Conservation (phyloP, 2,888 invertebrate genomes). For the Mythimna pallens region DNA sequence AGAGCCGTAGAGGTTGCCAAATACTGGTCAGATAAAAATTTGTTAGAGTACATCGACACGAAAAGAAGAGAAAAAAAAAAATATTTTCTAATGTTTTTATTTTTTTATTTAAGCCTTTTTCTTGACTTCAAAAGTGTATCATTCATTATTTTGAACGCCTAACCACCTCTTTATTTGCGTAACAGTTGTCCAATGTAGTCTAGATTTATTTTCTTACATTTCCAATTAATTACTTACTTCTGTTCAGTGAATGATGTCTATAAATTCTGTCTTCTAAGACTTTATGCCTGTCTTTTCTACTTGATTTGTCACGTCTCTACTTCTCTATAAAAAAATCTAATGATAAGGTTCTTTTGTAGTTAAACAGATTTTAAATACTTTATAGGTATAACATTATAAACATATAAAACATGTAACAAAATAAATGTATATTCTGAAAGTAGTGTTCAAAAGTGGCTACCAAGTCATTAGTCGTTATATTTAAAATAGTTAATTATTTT, state of each 20-base stretch:
- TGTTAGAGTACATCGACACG: too few species aligned
- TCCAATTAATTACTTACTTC: not conserved
- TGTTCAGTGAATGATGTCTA: constrained; percentile 2
- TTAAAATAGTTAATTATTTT: too few species aligned
- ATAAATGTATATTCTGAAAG: too few species aligned
- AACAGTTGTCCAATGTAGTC: constrained; percentile 35
- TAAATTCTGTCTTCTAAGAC: not conserved
- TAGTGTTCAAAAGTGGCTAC: too few species aligned
- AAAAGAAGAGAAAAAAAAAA: too few species aligned
- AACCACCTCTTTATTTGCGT: constrained; percentile 63
- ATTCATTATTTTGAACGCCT: constrained; percentile 50
- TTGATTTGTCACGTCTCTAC: not conserved
- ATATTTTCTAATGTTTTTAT: not conserved
- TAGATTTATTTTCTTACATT: constrained; percentile 14
- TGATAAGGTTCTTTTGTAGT: too few species aligned
- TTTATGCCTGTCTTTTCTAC: not conserved
- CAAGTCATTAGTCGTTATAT: too few species aligned
- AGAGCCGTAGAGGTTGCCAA: too few species aligned
- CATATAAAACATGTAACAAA: too few species aligned
- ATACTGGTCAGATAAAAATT: not conserved
- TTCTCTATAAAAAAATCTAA: not conserved
- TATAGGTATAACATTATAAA: too few species aligned
- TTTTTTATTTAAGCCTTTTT: not conserved
- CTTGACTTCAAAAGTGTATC: constrained; percentile 34
- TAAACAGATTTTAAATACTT: too few species aligned